A percentile compares a stretch with the other conserved stretches of the same genome.
Evolutionary conservation across 2,888 invertebrate species (phyloP).

Genomic region (Callyntrura sp.): DNA sequence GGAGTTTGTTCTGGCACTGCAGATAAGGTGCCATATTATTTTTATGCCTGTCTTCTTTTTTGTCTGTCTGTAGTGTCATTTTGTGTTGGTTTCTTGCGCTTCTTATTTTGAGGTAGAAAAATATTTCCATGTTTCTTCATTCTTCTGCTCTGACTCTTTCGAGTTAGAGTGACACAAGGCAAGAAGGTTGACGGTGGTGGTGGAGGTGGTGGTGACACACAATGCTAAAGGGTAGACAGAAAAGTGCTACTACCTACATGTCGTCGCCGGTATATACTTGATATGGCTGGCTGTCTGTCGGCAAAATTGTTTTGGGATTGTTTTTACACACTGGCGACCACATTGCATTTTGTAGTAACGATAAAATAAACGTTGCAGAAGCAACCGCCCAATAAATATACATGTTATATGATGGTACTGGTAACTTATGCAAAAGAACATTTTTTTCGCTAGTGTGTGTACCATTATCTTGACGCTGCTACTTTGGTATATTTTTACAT

Average conservation of each 20-base stretch:
- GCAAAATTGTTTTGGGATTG: conserved; percentile 53
- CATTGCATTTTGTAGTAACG: conserved; percentile 1
- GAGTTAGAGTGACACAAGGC: neutral
- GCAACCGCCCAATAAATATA: conserved; percentile 47
- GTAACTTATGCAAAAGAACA: neutral
- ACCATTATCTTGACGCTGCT: conserved; percentile 41
- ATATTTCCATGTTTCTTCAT: conserved; percentile 56
- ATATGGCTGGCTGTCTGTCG: conserved; percentile 50
- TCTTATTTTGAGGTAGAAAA: neutral
- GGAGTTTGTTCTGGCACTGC: too few species aligned
- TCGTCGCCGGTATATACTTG: neutral
- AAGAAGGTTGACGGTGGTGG: conserved; percentile 17
- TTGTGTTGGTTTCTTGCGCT: neutral
- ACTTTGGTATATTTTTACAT: conserved; percentile 34
- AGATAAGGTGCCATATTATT: neutral
- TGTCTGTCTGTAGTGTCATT: neutral
- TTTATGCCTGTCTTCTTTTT: conserved; percentile 15
- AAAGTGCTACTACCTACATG: conserved; percentile 31
- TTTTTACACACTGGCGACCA: neutral
- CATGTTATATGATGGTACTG: neutral
- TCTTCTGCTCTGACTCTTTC: neutral
- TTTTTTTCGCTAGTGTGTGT: neutral
- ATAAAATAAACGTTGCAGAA: conserved; percentile 44
- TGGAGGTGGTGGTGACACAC: conserved; percentile 22
- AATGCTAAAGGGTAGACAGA: neutral